Percentiles rank a stretch among this genome's conserved stretches.
Evolutionary conservation across 35 echinoderm and acorn worm species (phyloP).

Genomic region (Stichopus chloronotus): DNA sequence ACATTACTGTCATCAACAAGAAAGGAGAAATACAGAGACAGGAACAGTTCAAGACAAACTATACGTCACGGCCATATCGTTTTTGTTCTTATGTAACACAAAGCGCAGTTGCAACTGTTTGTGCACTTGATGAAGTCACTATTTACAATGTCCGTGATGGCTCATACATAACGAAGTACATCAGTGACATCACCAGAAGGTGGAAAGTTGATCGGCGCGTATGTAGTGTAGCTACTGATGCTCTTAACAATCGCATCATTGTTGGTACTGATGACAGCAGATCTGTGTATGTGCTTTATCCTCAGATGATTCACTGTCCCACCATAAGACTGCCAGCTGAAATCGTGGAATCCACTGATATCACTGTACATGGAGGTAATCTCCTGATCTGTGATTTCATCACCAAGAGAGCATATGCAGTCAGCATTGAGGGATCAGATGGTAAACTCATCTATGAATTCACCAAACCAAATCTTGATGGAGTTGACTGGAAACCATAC

Average conservation of each 20-base stretch:
- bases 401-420: background rate
- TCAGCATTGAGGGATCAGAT: background rate
- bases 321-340: background rate
- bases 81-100: background rate
- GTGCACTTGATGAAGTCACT: background rate
- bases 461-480: background rate
- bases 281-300: conserved; percentile 21
- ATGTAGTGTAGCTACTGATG: conserved; percentile 5
- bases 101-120: background rate
- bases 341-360: background rate
- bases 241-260: background rate
- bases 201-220: background rate
- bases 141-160: background rate
- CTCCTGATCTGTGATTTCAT: background rate
- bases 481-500: background rate
- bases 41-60: background rate
- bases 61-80: background rate
- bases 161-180: background rate
- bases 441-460: background rate
- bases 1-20: conserved; percentile 5
- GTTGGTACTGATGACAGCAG: background rate
- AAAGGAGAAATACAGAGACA: background rate
- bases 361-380: conserved; percentile 2
- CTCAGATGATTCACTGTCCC: background rate
- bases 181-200: too few species aligned